Evolutionary conservation across 2,113 vertebrate species (phyloP).

Genomic region (Coptodon bakossiorum): DNA sequence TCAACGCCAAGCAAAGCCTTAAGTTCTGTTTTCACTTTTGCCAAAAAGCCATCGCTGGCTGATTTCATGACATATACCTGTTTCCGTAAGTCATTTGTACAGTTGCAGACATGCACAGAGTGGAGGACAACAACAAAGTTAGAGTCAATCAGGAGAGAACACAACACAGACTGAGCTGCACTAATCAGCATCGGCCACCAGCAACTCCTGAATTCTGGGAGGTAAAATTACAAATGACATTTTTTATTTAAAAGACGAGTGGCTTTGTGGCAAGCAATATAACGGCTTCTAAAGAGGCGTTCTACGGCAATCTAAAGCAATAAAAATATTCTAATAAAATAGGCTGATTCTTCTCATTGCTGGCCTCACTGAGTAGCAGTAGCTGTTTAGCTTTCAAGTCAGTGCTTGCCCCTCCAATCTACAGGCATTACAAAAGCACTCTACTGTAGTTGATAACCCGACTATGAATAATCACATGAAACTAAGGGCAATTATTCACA

Average conservation of each 20-base stretch:
- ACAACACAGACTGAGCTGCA: not conserved
- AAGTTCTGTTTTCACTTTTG: not conserved
- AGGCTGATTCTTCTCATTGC: not conserved
- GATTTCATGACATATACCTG: not conserved
- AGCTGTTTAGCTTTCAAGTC: not conserved
- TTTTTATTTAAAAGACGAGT: not conserved
- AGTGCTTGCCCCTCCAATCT: not conserved
- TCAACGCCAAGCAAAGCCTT: constrained; percentile 21
- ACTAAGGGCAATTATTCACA: not conserved
- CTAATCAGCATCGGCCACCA: not conserved
- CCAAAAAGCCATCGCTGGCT: not conserved
- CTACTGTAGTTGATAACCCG: not conserved
- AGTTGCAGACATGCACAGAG: not conserved
- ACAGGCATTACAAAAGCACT: not conserved
- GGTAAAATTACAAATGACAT: not conserved
- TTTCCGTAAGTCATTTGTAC: not conserved
- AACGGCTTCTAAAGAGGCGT: rapidly evolving
- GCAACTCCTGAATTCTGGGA: not conserved
- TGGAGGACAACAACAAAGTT: not conserved
- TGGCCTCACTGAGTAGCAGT: not conserved
- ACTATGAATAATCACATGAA: not conserved
- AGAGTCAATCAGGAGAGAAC: not conserved
- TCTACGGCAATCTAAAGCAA: not conserved
- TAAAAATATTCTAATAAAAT: not conserved
- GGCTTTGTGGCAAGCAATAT: not conserved